Evolutionary conservation across 2,888 invertebrate species (phyloP).

Genomic region (Cacoxenus indagator): DNA sequence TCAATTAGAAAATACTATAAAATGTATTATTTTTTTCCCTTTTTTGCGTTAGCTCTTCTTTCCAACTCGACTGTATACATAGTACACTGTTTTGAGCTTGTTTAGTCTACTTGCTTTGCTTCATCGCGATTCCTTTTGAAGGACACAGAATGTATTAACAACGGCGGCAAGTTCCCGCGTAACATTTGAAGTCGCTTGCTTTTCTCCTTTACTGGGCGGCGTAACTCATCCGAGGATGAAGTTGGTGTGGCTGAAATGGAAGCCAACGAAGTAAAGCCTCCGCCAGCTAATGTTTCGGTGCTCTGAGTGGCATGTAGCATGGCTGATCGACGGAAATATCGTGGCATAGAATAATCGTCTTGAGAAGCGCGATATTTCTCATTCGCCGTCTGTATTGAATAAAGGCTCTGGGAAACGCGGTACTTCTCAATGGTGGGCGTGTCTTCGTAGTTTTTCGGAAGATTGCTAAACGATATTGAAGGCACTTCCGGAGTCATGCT

Average conservation of each 20-base stretch:
- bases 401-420: conserved; percentile 68
- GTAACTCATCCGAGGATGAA: conserved; percentile 49
- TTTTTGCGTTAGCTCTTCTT: neutral
- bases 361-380: conserved; percentile 68
- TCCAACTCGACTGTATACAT: neutral
- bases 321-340: conserved; percentile 73
- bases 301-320: conserved; percentile 62
- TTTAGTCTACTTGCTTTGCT: conserved; percentile 59
- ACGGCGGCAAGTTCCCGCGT: conserved; percentile 68
- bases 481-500: conserved; percentile 72
- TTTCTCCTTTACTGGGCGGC: conserved; percentile 64
- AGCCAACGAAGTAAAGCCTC: conserved; percentile 44
- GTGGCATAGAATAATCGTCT: conserved; percentile 76
- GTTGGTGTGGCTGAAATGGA: conserved; percentile 45
- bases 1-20: neutral
- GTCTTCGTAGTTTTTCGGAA: conserved; percentile 71
- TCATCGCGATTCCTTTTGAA: conserved; percentile 65
- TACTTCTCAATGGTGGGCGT: conserved; percentile 71
- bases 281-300: conserved; percentile 55
- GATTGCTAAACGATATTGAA: conserved; percentile 68
- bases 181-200: conserved; percentile 69
- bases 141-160: conserved; percentile 69
- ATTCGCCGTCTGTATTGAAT: conserved; percentile 73
- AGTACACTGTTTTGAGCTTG: neutral
- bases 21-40: neutral